Base-by-base conservation (phyloP, 2,888 invertebrate genomes). In the Callinectes sapidus region DNA sequence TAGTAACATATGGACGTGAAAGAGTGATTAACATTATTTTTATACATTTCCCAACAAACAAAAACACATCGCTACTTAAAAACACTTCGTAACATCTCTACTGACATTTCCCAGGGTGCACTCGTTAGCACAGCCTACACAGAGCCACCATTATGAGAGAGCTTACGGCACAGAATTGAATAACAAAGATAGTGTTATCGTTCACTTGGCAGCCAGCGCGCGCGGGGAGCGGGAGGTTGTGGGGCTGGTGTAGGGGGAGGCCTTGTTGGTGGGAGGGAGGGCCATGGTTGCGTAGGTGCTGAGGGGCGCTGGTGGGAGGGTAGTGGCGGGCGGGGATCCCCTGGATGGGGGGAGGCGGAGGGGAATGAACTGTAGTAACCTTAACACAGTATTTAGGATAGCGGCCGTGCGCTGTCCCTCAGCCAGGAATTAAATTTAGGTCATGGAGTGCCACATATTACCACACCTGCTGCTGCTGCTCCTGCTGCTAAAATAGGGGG, bases 321-420 rank as follows among this genome's bases (percentile, higher is more conserved):
- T 28, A 32, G 71, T 2, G 13, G 71, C n/a, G 10, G 39, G 16
- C 39, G 35, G 23, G 61, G 77, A 77, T 81, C 48, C 88, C 90
- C 87, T 81, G 23, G 61, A 39, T n/a, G n/a, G 85, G 92, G 77
- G 88, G 61, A 77, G 87, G 54, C 35, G 77, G 77, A 92, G 92
- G 92, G 87, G 92, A 92, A 92, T 92, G 92, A 92, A 92, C 92
- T 87, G 88, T 87, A 92, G 92, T 92, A 92, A 92, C 92, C 92
- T 92, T 92, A 92, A 87, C 92, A 88, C 87, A 92, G 87, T 90
- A 90, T 90, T 87, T 90, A 90, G 90, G 87, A 92, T 90, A 90
- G 71, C 66, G 88, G 92, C 90, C 87, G 48, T 90, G 54, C 89
- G 86, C 77, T 92, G 90, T 90, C 92, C 92, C 90, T n/a, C 81